Conservation (phyloP, 1,140 invertebrate species). For the Musca domestica region DNA sequence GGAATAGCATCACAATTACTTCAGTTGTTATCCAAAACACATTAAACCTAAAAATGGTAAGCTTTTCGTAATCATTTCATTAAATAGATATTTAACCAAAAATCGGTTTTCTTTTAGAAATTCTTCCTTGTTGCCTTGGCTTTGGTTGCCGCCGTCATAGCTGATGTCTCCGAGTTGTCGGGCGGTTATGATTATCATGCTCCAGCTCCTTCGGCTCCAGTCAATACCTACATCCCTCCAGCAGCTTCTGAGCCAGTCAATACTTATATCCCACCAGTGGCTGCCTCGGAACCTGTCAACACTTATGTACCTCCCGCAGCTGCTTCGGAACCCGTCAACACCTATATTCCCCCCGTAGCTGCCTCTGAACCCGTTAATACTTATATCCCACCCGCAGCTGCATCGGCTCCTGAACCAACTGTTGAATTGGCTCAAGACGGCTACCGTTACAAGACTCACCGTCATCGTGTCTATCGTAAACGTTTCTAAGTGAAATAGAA, state of each 20-base stretch:
- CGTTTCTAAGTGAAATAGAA: no score
- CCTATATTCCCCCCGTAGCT: slow-evolving; percentile 33
- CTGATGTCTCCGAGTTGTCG: slow-evolving; percentile 25
- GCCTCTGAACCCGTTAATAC: no score
- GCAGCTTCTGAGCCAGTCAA: neutral
- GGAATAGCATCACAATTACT: no score
- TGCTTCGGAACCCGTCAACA: slow-evolving; percentile 30
- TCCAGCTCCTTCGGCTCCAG: neutral
- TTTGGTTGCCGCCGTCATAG: slow-evolving; percentile 16
- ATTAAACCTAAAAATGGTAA: no score
- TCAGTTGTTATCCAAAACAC: no score
- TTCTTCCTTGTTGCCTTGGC: slow-evolving; percentile 17
- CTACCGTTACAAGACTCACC: slow-evolving; percentile 31
- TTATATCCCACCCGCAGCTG: slow-evolving; percentile 25
- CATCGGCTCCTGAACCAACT: slow-evolving; percentile 30
- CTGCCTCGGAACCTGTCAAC: no score
- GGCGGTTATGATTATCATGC: slow-evolving; percentile 20
- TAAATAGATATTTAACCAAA: no score
- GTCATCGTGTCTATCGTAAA: slow-evolving; percentile 29
- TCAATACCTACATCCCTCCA: slow-evolving; percentile 3
- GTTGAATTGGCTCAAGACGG: slow-evolving; percentile 38
- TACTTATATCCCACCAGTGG: no score
- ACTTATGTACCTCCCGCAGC: neutral
- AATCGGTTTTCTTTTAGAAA: slow-evolving; percentile 8
- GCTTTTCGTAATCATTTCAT: no score